Base-by-base conservation (phyloP, 1,140 invertebrate species). In the Coenobita brevimanus region DNA sequence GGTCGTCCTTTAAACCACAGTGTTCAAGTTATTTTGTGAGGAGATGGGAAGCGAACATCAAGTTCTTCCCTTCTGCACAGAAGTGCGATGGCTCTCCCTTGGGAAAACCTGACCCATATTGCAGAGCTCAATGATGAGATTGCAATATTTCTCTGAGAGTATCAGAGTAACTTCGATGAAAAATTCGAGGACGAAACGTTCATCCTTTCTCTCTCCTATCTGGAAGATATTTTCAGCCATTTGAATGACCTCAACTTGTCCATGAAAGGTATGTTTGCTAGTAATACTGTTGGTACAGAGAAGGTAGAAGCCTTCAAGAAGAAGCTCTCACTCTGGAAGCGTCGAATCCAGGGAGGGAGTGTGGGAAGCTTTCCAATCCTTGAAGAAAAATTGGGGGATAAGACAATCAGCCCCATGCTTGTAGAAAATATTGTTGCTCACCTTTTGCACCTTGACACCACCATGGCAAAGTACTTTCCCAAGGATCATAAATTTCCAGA, bases 1-100 rank as follows among this genome's bases (percentile, higher is more conserved):
- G 62, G 30, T 67, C 62, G 30, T 24, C 62, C 62, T 24, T 67
- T 67, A 67, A n/a, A n/a, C 62, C 30, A 67, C 30, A 6, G 33
- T 78, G 75, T 78, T 78, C 75, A 78, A 78, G 33, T 78, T 78
- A n/a, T n/a, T 78, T 78, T 78, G 75, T 78, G 75, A 78, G 75
- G 21, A 27, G 33, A 33, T 78, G n/a, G 62, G 62, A n/a, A n/a
- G n/a, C n/a, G n/a, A n/a, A n/a, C n/a, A n/a, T n/a, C n/a, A n/a
- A n/a, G n/a, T 24, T 8, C 6, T 67, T 67, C 62, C n/a, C 21
- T 67, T 67, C 30, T n/a, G n/a, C 30, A 10, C 62, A 67, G 30
- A 67, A 67, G 30, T 67, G n/a, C 6, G 62, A n/a, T 67, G 62
- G 62, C n/a, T 67, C 30, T 67, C 62, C 6, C n/a, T 6, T 67